Conservation (phyloP, 1,140 invertebrate genomes). For the Nasonia giraulti region DNA sequence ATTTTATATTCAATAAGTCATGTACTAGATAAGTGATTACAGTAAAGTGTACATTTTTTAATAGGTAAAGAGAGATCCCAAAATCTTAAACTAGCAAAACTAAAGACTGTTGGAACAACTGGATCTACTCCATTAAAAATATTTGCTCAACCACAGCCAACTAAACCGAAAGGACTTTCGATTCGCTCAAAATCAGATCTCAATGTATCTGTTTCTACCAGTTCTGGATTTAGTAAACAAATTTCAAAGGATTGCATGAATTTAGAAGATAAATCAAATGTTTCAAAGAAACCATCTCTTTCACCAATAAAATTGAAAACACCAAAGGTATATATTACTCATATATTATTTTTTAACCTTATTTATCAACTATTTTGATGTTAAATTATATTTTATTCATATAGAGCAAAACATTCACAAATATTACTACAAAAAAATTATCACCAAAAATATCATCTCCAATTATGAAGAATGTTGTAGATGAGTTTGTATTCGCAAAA, state of each 20-base stretch:
- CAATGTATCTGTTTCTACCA: conserved; percentile 48
- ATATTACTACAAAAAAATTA: conserved; percentile 42
- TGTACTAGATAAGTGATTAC: background rate
- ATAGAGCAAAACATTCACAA: conserved; percentile 23
- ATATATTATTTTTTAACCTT: background rate
- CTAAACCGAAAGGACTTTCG: conserved; percentile 60
- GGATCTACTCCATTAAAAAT: conserved; percentile 40
- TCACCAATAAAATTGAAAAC: conserved; percentile 35
- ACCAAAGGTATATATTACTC: conserved; percentile 53
- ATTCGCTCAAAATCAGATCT: conserved; percentile 60
- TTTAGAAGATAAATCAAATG: conserved; percentile 32
- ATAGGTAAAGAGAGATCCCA: conserved; percentile 41
- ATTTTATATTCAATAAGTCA: background rate
- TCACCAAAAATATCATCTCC: conserved; percentile 45
- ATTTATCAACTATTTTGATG: background rate
- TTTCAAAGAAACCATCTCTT: conserved; percentile 48
- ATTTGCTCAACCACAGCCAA: background rate
- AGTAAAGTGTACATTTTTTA: background rate
- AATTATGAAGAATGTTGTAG: conserved; percentile 39
- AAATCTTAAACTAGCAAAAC: conserved; percentile 34
- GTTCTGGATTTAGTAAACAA: conserved; percentile 48
- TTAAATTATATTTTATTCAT: conserved; percentile 30
- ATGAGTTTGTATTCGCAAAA: conserved; percentile 54
- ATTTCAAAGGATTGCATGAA: conserved; percentile 27
- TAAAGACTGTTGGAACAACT: conserved; percentile 39